Evolutionary conservation across 2,888 invertebrate species (phyloP), one percentile per base, ranked within the genome.

Genomic region (Zygogramma bicolorata): DNA sequence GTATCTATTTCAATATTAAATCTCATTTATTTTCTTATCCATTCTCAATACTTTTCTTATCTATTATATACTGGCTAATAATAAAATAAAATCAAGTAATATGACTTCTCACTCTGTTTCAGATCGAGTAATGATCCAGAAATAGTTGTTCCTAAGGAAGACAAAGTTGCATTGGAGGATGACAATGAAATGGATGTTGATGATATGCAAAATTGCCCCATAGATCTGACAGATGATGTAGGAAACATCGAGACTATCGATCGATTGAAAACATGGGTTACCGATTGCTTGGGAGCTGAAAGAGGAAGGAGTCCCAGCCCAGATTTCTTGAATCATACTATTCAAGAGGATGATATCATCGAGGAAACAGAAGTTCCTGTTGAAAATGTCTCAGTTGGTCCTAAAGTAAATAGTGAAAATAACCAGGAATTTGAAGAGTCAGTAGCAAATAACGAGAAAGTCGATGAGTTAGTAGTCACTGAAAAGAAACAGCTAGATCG

Each of bases 301-400:
- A 60, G 67, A n/a, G 81, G 77, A 49, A 58, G 82, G 40, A 79
- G 79, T 69, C 82, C 82, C 8, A 81, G 80, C 73, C 82, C 82
- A 4, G 82, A 82, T 20, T 75, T 81, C 53, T 66, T 76, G 8
- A 49, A 25, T 8, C 5, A 15, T 40, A 67, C 60, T 42, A 20
- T 27, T 13, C 18, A 29, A 20, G 58, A n/a, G 29, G 63, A 27
- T 2, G 29, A 15, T 29, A 22, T 20, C 7, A 49, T 20, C 18
- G 25, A 18, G 38, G 49, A 58, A 20, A 22, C 34, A 34, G 29
- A 8, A 29, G 25, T n/a, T 13, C 20, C 5, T 15, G 20, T n/a
- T 8, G 38, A 59, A n/a, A n/a, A 27, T 5, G 4, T 10, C 15
- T 53, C 18, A 27, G 49, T 31, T n/a, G 34, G 13, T 22, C 25